These are phyloP conservation scores for Tachina grossa DNA, from an alignment of 2,888 invertebrate species.

Conservation along the genomic window DNA sequence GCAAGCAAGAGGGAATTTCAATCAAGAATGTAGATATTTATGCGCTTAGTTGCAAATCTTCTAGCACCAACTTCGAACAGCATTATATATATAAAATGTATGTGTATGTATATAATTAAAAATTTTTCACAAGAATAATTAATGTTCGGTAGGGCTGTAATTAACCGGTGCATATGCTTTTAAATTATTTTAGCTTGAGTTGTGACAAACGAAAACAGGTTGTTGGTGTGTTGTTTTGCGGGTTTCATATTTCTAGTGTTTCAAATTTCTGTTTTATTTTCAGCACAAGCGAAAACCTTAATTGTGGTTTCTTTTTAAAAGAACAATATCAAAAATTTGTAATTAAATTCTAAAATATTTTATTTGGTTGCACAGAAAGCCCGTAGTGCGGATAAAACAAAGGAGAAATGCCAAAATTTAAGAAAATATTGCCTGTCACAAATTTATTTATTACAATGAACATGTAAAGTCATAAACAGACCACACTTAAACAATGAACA, in stretches of 20 bases:
- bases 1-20: too few relatives aligned
- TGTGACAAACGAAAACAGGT: conserved; percentile 44
- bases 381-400: background rate
- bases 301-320: conserved; percentile 1
- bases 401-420: conserved; percentile 32
- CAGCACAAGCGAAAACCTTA: conserved; percentile 20
- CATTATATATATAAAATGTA: too few relatives aligned
- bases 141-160: background rate
- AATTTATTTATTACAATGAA: conserved; percentile 69
- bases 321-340: conserved; percentile 37
- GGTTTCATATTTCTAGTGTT: conserved; percentile 12
- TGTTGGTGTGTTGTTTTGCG: conserved; percentile 33
- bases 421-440: conserved; percentile 68
- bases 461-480: conserved; percentile 63
- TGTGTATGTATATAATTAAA: too few relatives aligned
- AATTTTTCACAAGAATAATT: too few relatives aligned
- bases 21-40: too few relatives aligned
- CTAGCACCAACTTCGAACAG: too few relatives aligned
- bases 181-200: background rate
- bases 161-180: background rate
- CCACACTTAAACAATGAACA: conserved; percentile 29
- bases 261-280: conserved; percentile 18
- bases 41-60: too few relatives aligned
- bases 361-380: conserved; percentile 25
- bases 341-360: conserved; percentile 66